A percentile compares a stretch with the other conserved stretches of the same genome.
These are phyloP conservation scores for Aromia moschata DNA, from an alignment of 2,888 invertebrate species.

Conservation along the genomic window DNA sequence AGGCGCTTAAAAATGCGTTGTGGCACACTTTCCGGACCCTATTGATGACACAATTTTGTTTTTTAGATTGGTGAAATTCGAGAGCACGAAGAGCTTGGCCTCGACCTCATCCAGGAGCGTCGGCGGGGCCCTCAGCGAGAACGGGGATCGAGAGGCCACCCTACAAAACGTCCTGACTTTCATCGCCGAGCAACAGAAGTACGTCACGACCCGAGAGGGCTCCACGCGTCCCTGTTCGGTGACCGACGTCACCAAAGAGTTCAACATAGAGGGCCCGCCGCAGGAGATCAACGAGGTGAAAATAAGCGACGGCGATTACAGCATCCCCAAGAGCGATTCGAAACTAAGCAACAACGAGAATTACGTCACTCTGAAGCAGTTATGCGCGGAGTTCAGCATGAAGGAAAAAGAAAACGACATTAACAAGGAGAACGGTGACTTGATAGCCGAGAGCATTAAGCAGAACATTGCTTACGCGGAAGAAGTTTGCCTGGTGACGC, in stretches of 20 bases:
- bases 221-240: constrained; percentile 66
- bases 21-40: too few species aligned
- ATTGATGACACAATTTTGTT: too few species aligned
- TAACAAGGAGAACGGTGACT: constrained; percentile 39
- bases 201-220: constrained; percentile 70
- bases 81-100: constrained; percentile 81
- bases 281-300: constrained; percentile 56
- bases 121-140: constrained; percentile 67
- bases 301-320: constrained; percentile 47
- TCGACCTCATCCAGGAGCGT: constrained; percentile 77
- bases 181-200: constrained; percentile 80
- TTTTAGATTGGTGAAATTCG: constrained; percentile 77
- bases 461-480: constrained; percentile 61
- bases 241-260: constrained; percentile 59
- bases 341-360: constrained; percentile 55
- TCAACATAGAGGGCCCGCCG: constrained; percentile 68
- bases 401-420: constrained; percentile 42
- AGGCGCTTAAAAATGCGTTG: too few species aligned
- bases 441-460: constrained; percentile 49
- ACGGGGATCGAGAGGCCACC: constrained; percentile 74
- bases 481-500: constrained; percentile 61
- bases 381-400: constrained; percentile 57
- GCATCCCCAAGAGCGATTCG: constrained; percentile 46
- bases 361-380: constrained; percentile 61
- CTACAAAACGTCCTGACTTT: constrained; percentile 78